Evolutionary conservation across 2,888 invertebrate genomes (phyloP), one percentile per base, ranked within the genome.

Genomic region (Trisateles emortualis): DNA sequence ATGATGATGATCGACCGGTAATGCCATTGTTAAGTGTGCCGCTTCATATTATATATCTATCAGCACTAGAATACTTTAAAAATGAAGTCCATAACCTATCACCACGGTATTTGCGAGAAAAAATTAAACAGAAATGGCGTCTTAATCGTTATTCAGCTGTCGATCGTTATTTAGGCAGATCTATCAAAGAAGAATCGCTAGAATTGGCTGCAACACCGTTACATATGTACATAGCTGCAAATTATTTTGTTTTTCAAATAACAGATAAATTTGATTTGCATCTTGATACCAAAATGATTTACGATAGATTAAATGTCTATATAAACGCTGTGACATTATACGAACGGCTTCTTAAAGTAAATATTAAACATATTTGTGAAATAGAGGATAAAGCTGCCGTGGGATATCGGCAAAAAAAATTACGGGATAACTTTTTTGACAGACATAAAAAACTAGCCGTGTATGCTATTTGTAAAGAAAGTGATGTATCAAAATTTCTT

Each of bases 131-230:
- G 16, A 66, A 74, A 39, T 72, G 67, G 36, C 47, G 50, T 3
- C 51, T 76, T 13, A 51, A 77, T 48, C 44, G 56, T 22, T 76
- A 64, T 11, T 66, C 72, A 17, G 29, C 45, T 0, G n/a, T 78
- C 2, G 78, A 76, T 39, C 53, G 56, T 4, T 66, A 64, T 9
- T 53, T 79, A 17, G 69, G 73, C 26, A 56, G 56, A 38, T 61
- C 61, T 2, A 59, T 64, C 10, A 68, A 72, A 50, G 63, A 69
- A 11, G 52, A 72, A 39, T 52, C 67, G 0, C 53, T 65, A 8
- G 70, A 74, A 24, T 60, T 79, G 17, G 63, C 77, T 0, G 76
- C 74, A n/a, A 81, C 77, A 24, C 81, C 81, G 9, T 64, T 81
- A 13, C 76, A 78, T 51, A 68, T 81, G 52, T 80, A 80, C 39